phyloP scores from a whole-genome alignment of 2,113 vertebrate species.

The Ctenodactylus gundi region DNA sequence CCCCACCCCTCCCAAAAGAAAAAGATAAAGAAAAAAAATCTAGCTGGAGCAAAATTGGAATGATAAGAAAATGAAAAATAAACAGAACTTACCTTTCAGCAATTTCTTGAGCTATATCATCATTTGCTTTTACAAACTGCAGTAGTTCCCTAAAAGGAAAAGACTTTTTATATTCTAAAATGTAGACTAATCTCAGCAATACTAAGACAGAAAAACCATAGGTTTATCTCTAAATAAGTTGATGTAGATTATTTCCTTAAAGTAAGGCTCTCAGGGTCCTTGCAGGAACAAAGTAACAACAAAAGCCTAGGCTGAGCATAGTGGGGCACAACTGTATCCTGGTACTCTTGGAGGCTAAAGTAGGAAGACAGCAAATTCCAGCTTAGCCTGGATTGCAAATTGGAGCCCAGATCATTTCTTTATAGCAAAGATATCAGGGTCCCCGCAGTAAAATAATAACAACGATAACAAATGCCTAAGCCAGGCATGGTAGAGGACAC shows the following conservation, averaged over 20 bases:
- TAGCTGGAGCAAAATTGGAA: background rate
- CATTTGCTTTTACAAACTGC: constrained; percentile 94
- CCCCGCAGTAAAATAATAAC: background rate
- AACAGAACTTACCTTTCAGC: constrained; percentile 87
- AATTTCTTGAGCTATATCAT: constrained; percentile 91
- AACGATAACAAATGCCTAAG: too few species aligned
- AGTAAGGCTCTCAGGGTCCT: background rate
- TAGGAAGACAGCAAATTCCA: background rate
- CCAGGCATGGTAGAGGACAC: too few species aligned
- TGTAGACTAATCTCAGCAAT: background rate
- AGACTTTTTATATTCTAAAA: constrained; percentile 33
- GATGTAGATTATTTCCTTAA: background rate
- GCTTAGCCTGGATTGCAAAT: background rate
- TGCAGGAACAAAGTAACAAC: background rate
- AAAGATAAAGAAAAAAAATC: background rate
- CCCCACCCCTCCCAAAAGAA: background rate
- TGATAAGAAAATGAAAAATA: constrained; percentile 48
- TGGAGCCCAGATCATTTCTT: background rate
- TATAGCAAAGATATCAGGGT: background rate
- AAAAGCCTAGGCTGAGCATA: background rate
- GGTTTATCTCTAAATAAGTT: background rate
- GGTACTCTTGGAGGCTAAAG: background rate
- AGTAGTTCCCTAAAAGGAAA: constrained; percentile 90
- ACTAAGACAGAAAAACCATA: background rate
- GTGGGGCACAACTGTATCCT: background rate